Percentiles rank a stretch among this genome's conserved stretches.
These are phyloP conservation scores for Protomyctophum bolini DNA, from an alignment of 2,113 vertebrate genomes.

Conservation along the genomic window DNA sequence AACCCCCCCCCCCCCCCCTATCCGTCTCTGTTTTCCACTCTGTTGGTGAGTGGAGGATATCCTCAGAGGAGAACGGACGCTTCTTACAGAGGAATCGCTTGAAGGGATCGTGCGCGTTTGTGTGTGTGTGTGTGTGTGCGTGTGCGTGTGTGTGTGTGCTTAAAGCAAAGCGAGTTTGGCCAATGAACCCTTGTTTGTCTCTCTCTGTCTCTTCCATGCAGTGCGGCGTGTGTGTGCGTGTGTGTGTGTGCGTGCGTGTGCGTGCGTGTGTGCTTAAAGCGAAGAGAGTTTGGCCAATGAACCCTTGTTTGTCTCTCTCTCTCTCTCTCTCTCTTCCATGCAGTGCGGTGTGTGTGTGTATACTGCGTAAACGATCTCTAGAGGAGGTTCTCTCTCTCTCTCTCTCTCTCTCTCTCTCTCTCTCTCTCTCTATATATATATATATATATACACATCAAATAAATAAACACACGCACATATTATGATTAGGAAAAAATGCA, in stretches of 20 bases:
- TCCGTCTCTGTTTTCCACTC: slow-evolving; percentile 56
- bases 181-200: slow-evolving; percentile 72
- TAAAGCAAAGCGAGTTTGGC: slow-evolving; percentile 68
- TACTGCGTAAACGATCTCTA: slow-evolving; percentile 75
- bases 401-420: slow-evolving; percentile 21
- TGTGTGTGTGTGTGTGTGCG: not conserved
- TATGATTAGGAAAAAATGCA: slow-evolving; percentile 54
- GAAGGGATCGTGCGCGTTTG: slow-evolving; percentile 46
- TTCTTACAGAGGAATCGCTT: slow-evolving; percentile 72
- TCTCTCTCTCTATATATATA: not conserved
- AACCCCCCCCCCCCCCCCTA: slow-evolving; percentile 27
- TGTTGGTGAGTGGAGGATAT: slow-evolving; percentile 63
- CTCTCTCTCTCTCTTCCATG: no score
- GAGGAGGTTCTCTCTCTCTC: slow-evolving; percentile 59
- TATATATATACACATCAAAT: no score
- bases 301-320: slow-evolving; percentile 70
- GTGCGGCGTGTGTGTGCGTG: slow-evolving; percentile 65
- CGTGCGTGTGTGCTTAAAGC: slow-evolving; percentile 35
- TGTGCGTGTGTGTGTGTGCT: slow-evolving; percentile 31
- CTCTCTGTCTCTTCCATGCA: slow-evolving; percentile 72
- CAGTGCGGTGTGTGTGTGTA: slow-evolving; percentile 70
- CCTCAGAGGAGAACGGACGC: slow-evolving; percentile 67
- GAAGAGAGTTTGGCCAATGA: slow-evolving; percentile 74
- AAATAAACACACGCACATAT: slow-evolving; percentile 43
- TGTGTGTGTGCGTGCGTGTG: slow-evolving; percentile 24